These are phyloP conservation scores for Steinernema hermaphroditum DNA, from an alignment of 2,888 invertebrate genomes.

Conservation along the genomic window DNA sequence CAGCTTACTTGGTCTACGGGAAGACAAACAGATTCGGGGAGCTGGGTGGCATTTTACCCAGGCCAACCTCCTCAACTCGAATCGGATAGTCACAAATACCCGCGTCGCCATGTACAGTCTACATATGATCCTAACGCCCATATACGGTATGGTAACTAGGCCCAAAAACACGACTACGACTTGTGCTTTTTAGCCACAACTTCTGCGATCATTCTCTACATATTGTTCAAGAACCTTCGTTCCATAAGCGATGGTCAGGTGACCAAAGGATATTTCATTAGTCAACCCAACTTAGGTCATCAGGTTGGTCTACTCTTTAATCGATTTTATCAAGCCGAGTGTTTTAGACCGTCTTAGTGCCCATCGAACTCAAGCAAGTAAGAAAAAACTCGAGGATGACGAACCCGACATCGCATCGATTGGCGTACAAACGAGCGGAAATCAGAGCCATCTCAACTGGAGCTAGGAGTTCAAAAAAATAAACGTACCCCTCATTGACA, in stretches of 20 bases:
- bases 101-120: conserved; percentile 65
- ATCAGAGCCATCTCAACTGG: conserved; percentile 27
- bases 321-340: conserved; percentile 10
- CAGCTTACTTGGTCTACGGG: conserved; percentile 58
- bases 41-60: conserved; percentile 44
- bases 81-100: conserved; percentile 64
- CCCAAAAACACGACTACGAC: too few species aligned
- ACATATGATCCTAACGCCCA: conserved; percentile 61
- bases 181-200: conserved; percentile 58
- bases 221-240: conserved; percentile 54
- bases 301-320: conserved; percentile 45
- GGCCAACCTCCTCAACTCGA: conserved; percentile 44
- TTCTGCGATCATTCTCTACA: conserved; percentile 50
- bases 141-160: conserved; percentile 59
- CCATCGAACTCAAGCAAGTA: conserved; percentile 63
- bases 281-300: conserved; percentile 62
- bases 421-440: conserved; percentile 62
- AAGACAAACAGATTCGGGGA: conserved; percentile 44
- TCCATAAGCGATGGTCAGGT: conserved; percentile 50
- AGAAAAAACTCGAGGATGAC: conserved; percentile 48
- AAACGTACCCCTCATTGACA: conserved; percentile 77
- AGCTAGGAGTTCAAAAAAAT: conserved; percentile 11
- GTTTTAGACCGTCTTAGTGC: conserved; percentile 64
- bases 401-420: conserved; percentile 58
- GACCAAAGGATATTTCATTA: conserved; percentile 63